Evolutionary conservation across 2,888 invertebrate species (phyloP).

Genomic region (Drosophila birchii): DNA sequence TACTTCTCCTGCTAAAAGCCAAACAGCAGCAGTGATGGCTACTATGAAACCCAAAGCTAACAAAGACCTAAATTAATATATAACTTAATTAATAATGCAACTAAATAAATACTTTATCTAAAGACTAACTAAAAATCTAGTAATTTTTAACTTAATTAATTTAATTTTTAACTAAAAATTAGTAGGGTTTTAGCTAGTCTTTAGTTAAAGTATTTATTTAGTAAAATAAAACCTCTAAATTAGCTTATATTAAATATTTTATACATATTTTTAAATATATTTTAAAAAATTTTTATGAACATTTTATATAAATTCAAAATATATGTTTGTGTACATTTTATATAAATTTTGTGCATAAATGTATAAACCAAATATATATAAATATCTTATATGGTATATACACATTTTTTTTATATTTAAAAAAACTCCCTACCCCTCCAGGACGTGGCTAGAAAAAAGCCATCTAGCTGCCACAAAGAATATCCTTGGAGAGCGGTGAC

Average conservation of each 20-base stretch:
- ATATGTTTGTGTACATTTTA: background rate
- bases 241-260: no score
- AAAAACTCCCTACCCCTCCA: background rate
- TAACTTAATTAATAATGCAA: background rate
- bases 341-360: background rate
- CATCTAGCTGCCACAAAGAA: background rate
- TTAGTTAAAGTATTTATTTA: no score
- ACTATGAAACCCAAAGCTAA: background rate
- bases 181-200: no score
- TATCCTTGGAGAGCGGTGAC: slow-evolving; percentile 28
- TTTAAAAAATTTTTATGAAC: background rate
- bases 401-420: background rate
- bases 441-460: slow-evolving; percentile 12
- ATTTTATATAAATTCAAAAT: background rate
- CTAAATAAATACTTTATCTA: background rate
- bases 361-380: background rate
- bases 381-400: background rate
- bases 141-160: no score
- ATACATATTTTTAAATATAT: background rate
- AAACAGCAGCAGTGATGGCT: slow-evolving; percentile 7
- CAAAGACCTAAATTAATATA: background rate
- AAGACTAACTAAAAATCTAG: background rate
- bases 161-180: no score
- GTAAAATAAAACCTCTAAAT: no score
- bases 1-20: background rate